Percentiles rank a stretch among this genome's conserved stretches.
These are phyloP conservation scores for Drosophila dives DNA, from an alignment of 2,888 invertebrate species.

Conservation along the genomic window DNA sequence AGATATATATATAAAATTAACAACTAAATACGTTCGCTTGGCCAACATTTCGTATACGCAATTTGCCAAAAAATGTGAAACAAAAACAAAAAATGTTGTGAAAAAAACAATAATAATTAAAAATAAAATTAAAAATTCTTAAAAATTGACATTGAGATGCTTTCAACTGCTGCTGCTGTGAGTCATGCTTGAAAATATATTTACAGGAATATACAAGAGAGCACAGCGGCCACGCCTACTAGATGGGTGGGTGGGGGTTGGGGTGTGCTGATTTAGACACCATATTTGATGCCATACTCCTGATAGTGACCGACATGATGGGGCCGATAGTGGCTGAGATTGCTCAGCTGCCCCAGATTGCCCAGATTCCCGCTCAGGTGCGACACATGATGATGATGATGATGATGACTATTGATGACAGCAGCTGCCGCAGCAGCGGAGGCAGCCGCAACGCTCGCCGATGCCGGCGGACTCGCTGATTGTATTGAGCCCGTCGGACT, in stretches of 20 bases:
- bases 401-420: conserved; percentile 82
- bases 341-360: conserved; percentile 83
- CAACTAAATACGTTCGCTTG: conserved; percentile 40
- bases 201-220: conserved; percentile 77
- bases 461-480: conserved; percentile 84
- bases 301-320: conserved; percentile 85
- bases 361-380: conserved; percentile 83
- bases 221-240: conserved; percentile 57
- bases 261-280: conserved; percentile 74
- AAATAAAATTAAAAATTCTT: conserved; percentile 36
- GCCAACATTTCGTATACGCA: conserved; percentile 50
- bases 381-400: conserved; percentile 81
- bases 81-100: conserved; percentile 26
- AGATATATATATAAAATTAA: conserved; percentile 43
- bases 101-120: conserved; percentile 27
- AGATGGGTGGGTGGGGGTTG: neutral
- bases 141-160: conserved; percentile 50
- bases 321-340: conserved; percentile 84
- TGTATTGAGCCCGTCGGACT: conserved; percentile 85
- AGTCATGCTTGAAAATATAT: conserved; percentile 69
- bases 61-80: conserved; percentile 33
- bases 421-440: conserved; percentile 79
- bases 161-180: conserved; percentile 53
- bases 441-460: conserved; percentile 71
- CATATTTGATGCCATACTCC: conserved; percentile 85